Evolutionary conservation across 2,113 vertebrate genomes (phyloP), one percentile per base, ranked within the genome.

Genomic region (Calidris pugnax): DNA sequence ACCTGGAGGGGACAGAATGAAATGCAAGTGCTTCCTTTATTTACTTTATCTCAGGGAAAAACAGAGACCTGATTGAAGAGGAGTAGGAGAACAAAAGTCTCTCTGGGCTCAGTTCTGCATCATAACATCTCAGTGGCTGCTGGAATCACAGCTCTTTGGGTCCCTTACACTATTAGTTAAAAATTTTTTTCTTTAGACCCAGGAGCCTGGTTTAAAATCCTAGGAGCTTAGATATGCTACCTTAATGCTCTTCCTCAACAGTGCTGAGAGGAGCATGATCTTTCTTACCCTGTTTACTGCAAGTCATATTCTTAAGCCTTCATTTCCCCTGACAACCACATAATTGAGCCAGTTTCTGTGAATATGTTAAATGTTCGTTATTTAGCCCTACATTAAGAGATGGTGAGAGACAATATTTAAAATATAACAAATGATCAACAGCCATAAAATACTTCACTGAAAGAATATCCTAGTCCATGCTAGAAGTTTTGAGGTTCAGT

Each of bases 21-120:
- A 95, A 96, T 85, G 51, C 26, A 90, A 93, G 47, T 26, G 7
- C 32, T 67, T 35, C 21, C 21, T 94, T 93, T 90, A 87, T 95
- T 93, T 96, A 95, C 17, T 81, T 89, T 86, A 41, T 85, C 86
- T 89, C 89, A 78, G 39, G 81, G 79, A 89, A 91, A 90, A 91
- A 37, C 41, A 62, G 35, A 75, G 66, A 59, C 43, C 68, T 92
- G 73, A 96, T 93, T 97, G 94, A 97, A 71, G 47, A 89, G 79
- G 55, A 93, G 6, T 27, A 53, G 23, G 41, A 76, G 43, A 94
- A 56, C 30, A 80, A 77, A 78, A 43, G 71, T 69, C 75, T 94
- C 89, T 87, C 53, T 74, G 35, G 76, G 45, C n/a, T 77, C 66
- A 48, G 20, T 87, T 96, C 50, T 94, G 64, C 55, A 89, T 39